phyloP scores from a whole-genome alignment of 1,140 invertebrate genomes.

The Bactericera cockerelli region DNA sequence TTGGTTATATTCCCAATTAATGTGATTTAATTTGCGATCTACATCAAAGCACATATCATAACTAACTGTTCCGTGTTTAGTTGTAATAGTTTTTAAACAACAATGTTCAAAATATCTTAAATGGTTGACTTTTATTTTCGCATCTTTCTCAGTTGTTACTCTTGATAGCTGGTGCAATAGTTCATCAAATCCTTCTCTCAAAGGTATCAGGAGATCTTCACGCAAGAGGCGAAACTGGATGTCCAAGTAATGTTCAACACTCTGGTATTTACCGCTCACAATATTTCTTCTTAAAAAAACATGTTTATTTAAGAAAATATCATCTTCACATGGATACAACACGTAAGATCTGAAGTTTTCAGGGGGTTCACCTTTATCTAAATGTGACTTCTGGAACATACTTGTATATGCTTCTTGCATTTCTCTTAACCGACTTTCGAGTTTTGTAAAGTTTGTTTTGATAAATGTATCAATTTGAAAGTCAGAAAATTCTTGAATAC shows the following conservation, averaged over 20 bases:
- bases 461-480: too few species aligned
- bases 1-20: slow-evolving; percentile 10
- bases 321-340: slow-evolving; percentile 9
- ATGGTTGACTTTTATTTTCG: too few species aligned
- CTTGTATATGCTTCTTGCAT: too few species aligned
- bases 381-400: too few species aligned
- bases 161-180: too few species aligned
- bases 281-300: slow-evolving; percentile 32
- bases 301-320: background rate
- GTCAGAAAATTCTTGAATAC: too few species aligned
- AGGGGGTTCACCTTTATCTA: too few species aligned
- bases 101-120: too few species aligned
- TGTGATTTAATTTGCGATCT: background rate
- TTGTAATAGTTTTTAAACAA: background rate
- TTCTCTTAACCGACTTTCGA: too few species aligned
- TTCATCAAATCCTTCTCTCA: slow-evolving; percentile 18
- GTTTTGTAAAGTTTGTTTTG: too few species aligned
- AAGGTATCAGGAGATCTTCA: slow-evolving; percentile 31
- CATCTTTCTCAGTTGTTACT: too few species aligned
- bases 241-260: slow-evolving; percentile 37
- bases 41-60: background rate
- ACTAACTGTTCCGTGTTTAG: background rate
- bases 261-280: slow-evolving; percentile 30
- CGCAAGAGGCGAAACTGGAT: slow-evolving; percentile 38
- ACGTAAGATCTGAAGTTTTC: too few species aligned